phyloP scores from a whole-genome alignment of 2,113 vertebrate genomes.

The Xiphophorus hellerii region DNA sequence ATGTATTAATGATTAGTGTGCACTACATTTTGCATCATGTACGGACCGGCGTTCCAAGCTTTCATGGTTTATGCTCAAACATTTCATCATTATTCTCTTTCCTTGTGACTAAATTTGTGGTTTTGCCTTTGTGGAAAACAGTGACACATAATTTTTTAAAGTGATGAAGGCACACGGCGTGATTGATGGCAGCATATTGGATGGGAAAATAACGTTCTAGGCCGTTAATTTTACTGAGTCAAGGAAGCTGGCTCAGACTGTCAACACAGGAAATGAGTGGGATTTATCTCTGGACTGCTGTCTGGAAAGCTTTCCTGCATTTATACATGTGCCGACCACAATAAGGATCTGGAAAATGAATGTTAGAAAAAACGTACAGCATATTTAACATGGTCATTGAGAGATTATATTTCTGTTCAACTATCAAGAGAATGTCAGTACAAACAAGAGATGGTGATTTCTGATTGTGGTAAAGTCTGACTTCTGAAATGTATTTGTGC shows the following conservation, averaged over 20 bases:
- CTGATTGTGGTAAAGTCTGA: no score
- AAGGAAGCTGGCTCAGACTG: conserved; percentile 71
- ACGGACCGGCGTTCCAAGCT: conserved; percentile 21
- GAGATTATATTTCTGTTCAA: neutral
- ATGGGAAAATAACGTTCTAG: conserved; percentile 77
- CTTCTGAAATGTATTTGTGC: no score
- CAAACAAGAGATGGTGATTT: neutral
- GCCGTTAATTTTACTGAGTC: conserved; percentile 77
- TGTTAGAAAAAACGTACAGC: conserved; percentile 7
- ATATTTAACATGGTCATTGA: neutral
- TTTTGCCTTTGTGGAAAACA: conserved; percentile 64
- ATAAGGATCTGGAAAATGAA: conserved; percentile 23
- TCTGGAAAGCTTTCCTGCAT: conserved; percentile 53
- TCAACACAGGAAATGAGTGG: conserved; percentile 75
- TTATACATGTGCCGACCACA: conserved; percentile 26
- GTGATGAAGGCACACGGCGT: conserved; percentile 63
- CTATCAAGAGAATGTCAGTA: neutral
- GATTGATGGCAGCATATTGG: conserved; percentile 77
- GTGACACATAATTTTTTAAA: conserved; percentile 70
- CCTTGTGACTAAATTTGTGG: conserved; percentile 50
- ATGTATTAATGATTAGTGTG: neutral
- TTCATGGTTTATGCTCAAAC: conserved; percentile 15
- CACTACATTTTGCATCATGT: conserved; percentile 5
- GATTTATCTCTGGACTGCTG: conserved; percentile 73
- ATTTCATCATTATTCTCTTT: conserved; percentile 35